These are phyloP conservation scores for Scomber scombrus DNA, from an alignment of 2,113 vertebrate genomes.

Conservation along the genomic window DNA sequence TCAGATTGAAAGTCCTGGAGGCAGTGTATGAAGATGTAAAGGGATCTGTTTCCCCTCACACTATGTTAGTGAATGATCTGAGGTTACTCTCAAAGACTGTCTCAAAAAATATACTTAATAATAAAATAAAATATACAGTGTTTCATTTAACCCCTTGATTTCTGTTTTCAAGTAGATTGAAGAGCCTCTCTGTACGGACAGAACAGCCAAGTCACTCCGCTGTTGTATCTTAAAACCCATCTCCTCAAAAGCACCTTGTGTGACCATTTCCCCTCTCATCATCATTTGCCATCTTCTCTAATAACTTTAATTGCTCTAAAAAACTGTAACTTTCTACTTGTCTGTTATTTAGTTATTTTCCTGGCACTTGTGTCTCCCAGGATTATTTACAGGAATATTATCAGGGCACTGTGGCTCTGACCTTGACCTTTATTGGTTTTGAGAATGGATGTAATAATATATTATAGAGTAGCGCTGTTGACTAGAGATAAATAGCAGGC, in stretches of 20 bases:
- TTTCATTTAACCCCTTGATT: slow-evolving; percentile 5
- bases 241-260: slow-evolving; percentile 12
- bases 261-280: slow-evolving; percentile 20
- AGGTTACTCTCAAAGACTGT: too few relatives aligned
- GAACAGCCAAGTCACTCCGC: not conserved
- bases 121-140: too few relatives aligned
- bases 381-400: slow-evolving; percentile 29
- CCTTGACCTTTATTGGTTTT: slow-evolving; percentile 30
- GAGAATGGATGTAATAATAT: slow-evolving; percentile 8
- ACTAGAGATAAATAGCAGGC: not conserved
- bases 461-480: not conserved
- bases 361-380: not conserved
- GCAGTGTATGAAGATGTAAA: too few relatives aligned
- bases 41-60: too few relatives aligned
- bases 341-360: slow-evolving; percentile 9
- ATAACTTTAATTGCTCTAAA: slow-evolving; percentile 27
- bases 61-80: too few relatives aligned
- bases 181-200: not conserved
- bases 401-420: slow-evolving; percentile 1
- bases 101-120: too few relatives aligned
- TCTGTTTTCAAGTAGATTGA: not conserved
- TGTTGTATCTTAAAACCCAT: slow-evolving; percentile 1
- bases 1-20: too few relatives aligned
- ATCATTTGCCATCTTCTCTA: slow-evolving; percentile 17
- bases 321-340: slow-evolving; percentile 9